Conservation (phyloP, 1,140 invertebrate species). For the Zaprionus kolodkinae region DNA sequence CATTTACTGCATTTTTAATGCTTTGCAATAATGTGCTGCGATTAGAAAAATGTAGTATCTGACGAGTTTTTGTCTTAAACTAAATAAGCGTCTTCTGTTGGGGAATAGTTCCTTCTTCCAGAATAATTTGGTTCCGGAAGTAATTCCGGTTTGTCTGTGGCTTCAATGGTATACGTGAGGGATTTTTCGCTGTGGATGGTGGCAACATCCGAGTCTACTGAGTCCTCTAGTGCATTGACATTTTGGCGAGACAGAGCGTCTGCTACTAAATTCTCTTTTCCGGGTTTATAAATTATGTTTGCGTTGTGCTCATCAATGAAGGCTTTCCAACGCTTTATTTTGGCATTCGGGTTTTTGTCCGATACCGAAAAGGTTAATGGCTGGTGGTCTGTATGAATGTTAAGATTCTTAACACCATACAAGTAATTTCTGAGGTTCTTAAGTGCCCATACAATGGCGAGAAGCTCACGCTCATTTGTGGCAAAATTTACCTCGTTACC, state of each 20-base stretch:
- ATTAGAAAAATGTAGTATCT: not conserved
- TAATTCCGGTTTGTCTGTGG: constrained; percentile 6
- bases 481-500: constrained; percentile 62
- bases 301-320: too few species aligned
- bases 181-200: too few species aligned
- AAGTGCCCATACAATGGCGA: constrained; percentile 24
- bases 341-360: too few species aligned
- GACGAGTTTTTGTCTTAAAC: not conserved
- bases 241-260: too few species aligned
- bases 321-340: too few species aligned
- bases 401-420: constrained; percentile 83
- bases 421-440: constrained; percentile 53
- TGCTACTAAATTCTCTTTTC: too few species aligned
- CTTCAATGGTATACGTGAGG: constrained; percentile 8
- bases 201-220: too few species aligned
- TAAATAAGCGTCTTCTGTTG: not conserved
- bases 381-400: constrained; percentile 85
- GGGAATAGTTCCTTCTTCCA: not conserved
- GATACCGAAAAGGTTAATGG: constrained; percentile 84
- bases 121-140: constrained; percentile 8
- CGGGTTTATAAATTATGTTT: too few species aligned
- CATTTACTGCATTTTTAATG: constrained; percentile 1
- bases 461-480: constrained; percentile 66
- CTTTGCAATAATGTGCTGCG: not conserved
- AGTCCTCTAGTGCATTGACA: too few species aligned